Evolutionary conservation across 2,888 invertebrate genomes (phyloP), one percentile per base, ranked within the genome.

Genomic region (Rhimphoctona megacephalus): DNA sequence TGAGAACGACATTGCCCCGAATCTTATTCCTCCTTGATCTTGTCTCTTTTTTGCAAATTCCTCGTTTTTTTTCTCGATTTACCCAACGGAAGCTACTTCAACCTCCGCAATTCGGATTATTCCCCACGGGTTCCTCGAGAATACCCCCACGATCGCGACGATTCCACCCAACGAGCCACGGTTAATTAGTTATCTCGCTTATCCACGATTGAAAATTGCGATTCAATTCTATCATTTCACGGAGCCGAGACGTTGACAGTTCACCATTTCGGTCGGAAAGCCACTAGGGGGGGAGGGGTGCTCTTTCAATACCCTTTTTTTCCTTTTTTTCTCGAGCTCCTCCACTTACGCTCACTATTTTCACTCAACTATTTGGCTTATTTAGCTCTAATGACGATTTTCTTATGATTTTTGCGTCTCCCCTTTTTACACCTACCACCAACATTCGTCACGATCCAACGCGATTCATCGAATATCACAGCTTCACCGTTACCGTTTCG

Each of bases 161-260:
- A 78, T 69, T 74, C 83, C 70, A 64, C 73, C 70, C 64, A 49
- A 81, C 14, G 64, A 81, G 70, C 73, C 84, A 82, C 77, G 73
- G 77, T 81, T 88, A 82, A 89, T 66, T 64, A 70, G 54, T 73
- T 78, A 67, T 77, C 64, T 69, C 64, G 78, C 17, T 70, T 11
- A 54, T 70, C 22, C 79, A 76, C 83, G 78, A 61, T 79, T 69
- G 39, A 2, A 19, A n/a, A n/a, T 46, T 43, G n/a, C 17, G 30
- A 49, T 22, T n/a, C n/a, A 81, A 76, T 85, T 83, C 87, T 88
- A 89, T 90, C 91, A 92, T 92, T 90, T 90, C 90, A 57, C 39
- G 82, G 82, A 69, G 88, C 61, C 88, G 43, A 83, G 87, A 87
- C 90, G 91, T 92, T 93, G 92, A 93, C 92, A 93, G 92, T 92